Percentiles rank a stretch among this genome's conserved stretches.
Evolutionary conservation across 2,113 vertebrate genomes (phyloP).

Genomic region (Cyprinus carpio): DNA sequence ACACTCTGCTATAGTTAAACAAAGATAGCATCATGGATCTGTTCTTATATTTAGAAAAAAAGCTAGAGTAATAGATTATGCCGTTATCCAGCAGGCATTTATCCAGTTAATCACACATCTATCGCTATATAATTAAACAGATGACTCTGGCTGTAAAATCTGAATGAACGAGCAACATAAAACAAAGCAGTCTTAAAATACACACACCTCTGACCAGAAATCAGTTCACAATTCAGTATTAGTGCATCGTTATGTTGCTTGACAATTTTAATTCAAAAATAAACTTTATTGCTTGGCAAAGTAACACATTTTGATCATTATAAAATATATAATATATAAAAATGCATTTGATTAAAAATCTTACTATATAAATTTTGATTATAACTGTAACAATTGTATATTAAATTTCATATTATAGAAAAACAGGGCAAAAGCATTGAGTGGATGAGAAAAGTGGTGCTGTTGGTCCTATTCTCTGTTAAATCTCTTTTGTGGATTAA

Average conservation of each 20-base stretch:
- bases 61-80: not conserved
- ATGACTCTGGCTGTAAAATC: not conserved
- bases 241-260: not conserved
- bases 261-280: not conserved
- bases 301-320: too few relatives aligned
- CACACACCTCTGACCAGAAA: not conserved
- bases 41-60: not conserved
- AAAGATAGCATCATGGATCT: not conserved
- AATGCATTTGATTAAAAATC: too few relatives aligned
- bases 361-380: too few relatives aligned
- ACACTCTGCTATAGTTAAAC: not conserved
- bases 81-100: not conserved
- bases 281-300: not conserved
- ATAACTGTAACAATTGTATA: not conserved
- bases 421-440: not conserved
- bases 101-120: not conserved
- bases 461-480: not conserved
- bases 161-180: not conserved
- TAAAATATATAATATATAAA: too few relatives aligned
- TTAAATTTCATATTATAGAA: not conserved
- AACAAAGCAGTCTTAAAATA: not conserved
- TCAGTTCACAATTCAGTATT: not conserved
- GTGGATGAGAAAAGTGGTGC: not conserved
- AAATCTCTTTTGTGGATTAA: conserved; percentile 31
- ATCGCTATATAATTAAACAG: not conserved